phyloP scores from a whole-genome alignment of 2,797 vertebrate genomes.

The Rhodeus uyekii region DNA sequence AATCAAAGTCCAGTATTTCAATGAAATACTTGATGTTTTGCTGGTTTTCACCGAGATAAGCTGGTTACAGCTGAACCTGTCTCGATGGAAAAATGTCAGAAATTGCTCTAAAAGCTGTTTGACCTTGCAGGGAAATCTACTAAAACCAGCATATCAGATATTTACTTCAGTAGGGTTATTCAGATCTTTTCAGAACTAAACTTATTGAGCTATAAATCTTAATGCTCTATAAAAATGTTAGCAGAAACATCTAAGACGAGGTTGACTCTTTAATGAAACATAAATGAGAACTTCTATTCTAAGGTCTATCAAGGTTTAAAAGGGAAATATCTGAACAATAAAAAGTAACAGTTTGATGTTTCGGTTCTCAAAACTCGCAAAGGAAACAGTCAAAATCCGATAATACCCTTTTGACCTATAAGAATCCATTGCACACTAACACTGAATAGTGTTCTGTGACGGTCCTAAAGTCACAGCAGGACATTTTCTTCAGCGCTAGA shows the following conservation, averaged over 20 bases:
- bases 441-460: background rate
- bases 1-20: background rate
- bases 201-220: background rate
- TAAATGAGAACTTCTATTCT: background rate
- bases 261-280: background rate
- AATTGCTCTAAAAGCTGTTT: background rate
- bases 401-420: slow-evolving; percentile 6
- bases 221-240: background rate
- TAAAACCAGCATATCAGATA: background rate
- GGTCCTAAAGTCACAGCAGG: background rate
- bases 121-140: background rate
- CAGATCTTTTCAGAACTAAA: background rate
- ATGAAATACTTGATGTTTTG: background rate
- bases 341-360: slow-evolving; percentile 10
- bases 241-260: too few relatives aligned
- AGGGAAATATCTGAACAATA: background rate
- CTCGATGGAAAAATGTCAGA: background rate
- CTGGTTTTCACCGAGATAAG: background rate
- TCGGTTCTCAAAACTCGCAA: background rate
- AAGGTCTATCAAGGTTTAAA: background rate
- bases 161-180: background rate
- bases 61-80: background rate
- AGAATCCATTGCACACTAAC: background rate
- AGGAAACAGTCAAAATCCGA: background rate
- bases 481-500: background rate